Conservation (phyloP, 1,140 invertebrate genomes). For the Cardiocondyla obscurior region DNA sequence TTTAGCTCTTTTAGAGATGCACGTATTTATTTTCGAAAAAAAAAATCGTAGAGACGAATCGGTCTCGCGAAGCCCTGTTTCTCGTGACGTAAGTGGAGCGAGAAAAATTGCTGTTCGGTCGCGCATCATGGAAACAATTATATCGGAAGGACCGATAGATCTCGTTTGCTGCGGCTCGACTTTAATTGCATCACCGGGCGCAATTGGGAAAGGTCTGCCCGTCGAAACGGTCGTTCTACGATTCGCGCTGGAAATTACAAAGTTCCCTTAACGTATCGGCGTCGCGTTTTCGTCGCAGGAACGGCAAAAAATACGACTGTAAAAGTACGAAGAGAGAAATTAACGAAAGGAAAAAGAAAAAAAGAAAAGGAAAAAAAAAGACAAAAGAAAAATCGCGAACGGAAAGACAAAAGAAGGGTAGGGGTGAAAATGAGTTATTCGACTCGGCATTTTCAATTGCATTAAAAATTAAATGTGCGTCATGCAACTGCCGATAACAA, state of each 20-base stretch:
- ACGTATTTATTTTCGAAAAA: not conserved
- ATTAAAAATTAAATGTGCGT: conserved; percentile 72
- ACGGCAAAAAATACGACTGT: not conserved
- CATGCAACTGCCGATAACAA: conserved; percentile 54
- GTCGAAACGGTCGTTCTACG: conserved; percentile 47
- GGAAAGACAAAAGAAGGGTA: not conserved
- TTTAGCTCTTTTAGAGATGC: not conserved
- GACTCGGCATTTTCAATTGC: conserved; percentile 39
- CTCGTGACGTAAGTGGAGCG: conserved; percentile 24
- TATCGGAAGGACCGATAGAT: conserved; percentile 66
- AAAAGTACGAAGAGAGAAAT: not conserved
- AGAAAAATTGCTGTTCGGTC: conserved; percentile 37
- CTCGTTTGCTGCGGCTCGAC: conserved; percentile 66
- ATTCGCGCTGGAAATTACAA: conserved; percentile 54
- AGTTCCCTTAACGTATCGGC: conserved; percentile 61
- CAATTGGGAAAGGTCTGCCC: conserved; percentile 11
- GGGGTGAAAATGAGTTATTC: conserved; percentile 13
- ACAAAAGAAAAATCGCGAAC: no score
- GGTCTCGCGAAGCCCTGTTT: not conserved
- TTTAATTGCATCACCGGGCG: conserved; percentile 67
- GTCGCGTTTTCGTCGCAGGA: conserved; percentile 31
- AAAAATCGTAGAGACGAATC: not conserved
- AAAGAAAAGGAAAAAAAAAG: not conserved
- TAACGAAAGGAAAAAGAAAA: not conserved
- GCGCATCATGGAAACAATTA: conserved; percentile 67